These are phyloP conservation scores for Caenorhabditis sp. DNA, from an alignment of 2,888 invertebrate genomes.

Conservation along the genomic window DNA sequence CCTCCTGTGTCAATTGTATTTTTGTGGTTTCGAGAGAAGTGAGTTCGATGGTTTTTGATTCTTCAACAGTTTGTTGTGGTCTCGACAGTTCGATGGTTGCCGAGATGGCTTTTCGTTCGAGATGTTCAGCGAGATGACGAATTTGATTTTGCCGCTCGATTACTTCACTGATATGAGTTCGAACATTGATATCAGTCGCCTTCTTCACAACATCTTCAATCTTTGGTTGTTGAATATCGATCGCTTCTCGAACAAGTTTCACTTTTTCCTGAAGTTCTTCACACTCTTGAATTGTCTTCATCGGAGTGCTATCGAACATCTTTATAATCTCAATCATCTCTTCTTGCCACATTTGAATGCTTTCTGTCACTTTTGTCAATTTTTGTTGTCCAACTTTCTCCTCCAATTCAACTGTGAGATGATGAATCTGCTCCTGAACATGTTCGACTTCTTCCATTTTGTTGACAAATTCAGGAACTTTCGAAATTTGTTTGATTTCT, in stretches of 20 bases:
- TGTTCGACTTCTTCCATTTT: conserved; percentile 42
- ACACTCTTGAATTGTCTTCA: conserved; percentile 39
- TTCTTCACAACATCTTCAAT: conserved; percentile 36
- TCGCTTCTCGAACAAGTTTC: conserved; percentile 35
- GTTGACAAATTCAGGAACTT: conserved; percentile 31
- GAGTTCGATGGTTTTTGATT: conserved; percentile 38
- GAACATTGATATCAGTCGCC: conserved; percentile 22
- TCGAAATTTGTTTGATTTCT: conserved; percentile 30
- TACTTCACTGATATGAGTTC: conserved; percentile 27
- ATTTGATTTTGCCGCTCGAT: conserved; percentile 38
- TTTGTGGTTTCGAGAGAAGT: conserved; percentile 26
- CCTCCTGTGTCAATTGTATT: conserved; percentile 32
- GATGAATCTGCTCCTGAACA: conserved; percentile 34
- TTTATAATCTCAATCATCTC: conserved; percentile 44
- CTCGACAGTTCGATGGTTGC: conserved; percentile 31
- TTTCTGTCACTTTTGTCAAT: conserved; percentile 38
- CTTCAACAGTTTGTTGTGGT: conserved; percentile 29
- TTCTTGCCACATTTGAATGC: conserved; percentile 42
- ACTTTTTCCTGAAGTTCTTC: conserved; percentile 42
- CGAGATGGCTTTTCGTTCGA: conserved; percentile 33
- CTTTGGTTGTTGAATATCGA: conserved; percentile 39
- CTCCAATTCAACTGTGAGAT: conserved; percentile 30
- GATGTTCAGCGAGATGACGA: conserved; percentile 31
- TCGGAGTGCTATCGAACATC: conserved; percentile 39
- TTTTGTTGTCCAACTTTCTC: conserved; percentile 36